Percentiles rank a stretch among this genome's conserved stretches.
These are phyloP conservation scores for Eristalis tenax DNA, from an alignment of 2,888 invertebrate genomes.

Conservation along the genomic window DNA sequence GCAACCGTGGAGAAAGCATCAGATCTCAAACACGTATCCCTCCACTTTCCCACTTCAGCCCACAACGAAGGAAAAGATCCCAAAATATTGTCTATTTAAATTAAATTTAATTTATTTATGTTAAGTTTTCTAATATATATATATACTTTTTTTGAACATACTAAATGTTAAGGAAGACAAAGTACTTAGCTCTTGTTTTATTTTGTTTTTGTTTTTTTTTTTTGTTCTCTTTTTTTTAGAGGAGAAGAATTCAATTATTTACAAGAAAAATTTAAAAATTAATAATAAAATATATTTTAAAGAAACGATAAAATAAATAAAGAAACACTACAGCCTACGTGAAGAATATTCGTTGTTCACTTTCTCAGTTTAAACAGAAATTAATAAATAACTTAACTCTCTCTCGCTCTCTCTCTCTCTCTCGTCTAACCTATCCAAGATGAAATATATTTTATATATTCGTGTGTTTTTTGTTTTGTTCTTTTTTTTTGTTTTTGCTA, in stretches of 20 bases:
- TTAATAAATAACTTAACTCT: constrained; percentile 56
- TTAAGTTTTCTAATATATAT: background rate
- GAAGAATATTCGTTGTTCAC: constrained; percentile 31
- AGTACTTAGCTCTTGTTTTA: background rate
- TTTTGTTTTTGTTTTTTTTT: background rate
- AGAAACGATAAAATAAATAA: constrained; percentile 52
- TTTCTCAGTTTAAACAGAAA: constrained; percentile 23
- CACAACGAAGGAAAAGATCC: background rate
- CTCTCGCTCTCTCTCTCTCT: too few species aligned
- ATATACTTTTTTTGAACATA: background rate
- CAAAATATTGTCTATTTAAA: background rate
- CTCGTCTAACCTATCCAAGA: constrained; percentile 21
- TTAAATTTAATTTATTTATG: background rate
- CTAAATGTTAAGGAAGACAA: constrained; percentile 29
- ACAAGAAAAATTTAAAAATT: constrained; percentile 27
- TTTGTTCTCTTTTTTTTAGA: background rate
- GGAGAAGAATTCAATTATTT: constrained; percentile 47
- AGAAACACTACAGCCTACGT: constrained; percentile 12
- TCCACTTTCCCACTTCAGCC: too few species aligned
- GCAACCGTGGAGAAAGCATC: too few species aligned
- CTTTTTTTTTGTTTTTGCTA: constrained; percentile 20
- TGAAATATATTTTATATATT: constrained; percentile 9
- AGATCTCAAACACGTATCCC: too few species aligned
- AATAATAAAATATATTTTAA: background rate
- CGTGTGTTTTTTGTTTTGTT: constrained; percentile 5